Evolutionary conservation across 1,140 invertebrate species (phyloP), one percentile per base, ranked within the genome.

Genomic region (Lineus longissimus): DNA sequence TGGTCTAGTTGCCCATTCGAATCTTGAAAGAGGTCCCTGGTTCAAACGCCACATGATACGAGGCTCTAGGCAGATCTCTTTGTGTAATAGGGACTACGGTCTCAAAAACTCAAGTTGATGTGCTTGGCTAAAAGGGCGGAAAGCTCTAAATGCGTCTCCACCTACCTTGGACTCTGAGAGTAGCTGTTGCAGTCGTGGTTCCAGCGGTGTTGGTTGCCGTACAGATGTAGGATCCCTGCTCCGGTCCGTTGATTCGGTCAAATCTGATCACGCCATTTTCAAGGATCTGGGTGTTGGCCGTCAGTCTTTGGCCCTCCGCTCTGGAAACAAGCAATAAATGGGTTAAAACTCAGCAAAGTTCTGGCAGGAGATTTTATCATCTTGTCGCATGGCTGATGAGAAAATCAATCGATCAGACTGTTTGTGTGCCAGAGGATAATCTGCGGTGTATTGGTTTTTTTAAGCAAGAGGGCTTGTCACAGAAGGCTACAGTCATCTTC

Each of bases 191-290:
- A 1, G 86, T 87, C 0, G 83, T 83, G 1, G 85, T 83, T 1
- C 94, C 93, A 30, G 89, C 91, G 0, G 84, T 75, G 77, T 95
- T 97, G 13, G 85, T 83, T 0, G 91, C 93, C 0, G 87, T 86
- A 72, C 94, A 97, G 15, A 89, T 84, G 73, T 96, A 97, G 22
- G 87, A 84, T 0, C 94, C 94, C 62, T 84, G 85, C 74, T 93
- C 90, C 11, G 75, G 79, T 0, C 82, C 68, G 2, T 84, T 82
- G 11, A 89, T 84, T 64, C 85, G 82, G 31, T 81, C 84, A 36
- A 92, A 86, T 69, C 87, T 87, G 2, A 95, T 78, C 0, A 90
- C 85, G 23, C 76, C 76, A 62, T 91, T 91, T 2, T 86, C 84
- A 43, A 86, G 82, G 23, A 87, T 73, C 57, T 89, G 83, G 67